Evolutionary conservation across 2,888 invertebrate species (phyloP).

Genomic region (Eulithis testata): DNA sequence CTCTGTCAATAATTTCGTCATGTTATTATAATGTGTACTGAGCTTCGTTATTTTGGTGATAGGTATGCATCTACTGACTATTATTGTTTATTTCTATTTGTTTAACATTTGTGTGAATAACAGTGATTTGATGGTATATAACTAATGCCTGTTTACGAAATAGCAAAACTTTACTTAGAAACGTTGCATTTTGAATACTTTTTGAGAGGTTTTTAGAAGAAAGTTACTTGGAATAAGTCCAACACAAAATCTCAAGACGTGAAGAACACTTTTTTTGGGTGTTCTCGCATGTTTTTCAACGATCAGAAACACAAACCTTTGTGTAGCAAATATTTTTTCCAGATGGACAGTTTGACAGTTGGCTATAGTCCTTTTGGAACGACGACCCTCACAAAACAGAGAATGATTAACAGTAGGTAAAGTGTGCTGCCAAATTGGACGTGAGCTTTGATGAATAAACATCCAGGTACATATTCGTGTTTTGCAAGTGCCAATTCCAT

Average conservation of each 20-base stretch:
- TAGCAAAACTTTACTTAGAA: not conserved
- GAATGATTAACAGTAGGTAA: conserved; percentile 5
- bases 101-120: not conserved
- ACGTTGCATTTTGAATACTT: too few relatives aligned
- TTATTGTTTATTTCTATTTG: not conserved
- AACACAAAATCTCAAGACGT: not conserved
- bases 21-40: not conserved
- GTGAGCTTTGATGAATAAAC: conserved; percentile 18
- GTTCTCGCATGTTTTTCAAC: too few relatives aligned
- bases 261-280: not conserved
- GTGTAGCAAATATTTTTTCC: not conserved
- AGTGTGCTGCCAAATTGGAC: conserved; percentile 23
- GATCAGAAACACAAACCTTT: not conserved
- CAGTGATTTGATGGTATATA: too few relatives aligned
- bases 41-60: not conserved
- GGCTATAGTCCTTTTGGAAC: conserved; percentile 7
- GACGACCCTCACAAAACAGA: conserved; percentile 3
- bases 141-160: not conserved
- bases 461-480: not conserved
- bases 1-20: conserved; percentile 47
- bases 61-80: not conserved
- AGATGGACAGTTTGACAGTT: not conserved
- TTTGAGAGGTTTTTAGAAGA: too few relatives aligned
- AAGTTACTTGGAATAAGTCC: not conserved
- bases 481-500: conserved; percentile 22